Conservation (phyloP, 2,888 invertebrate species). For the Fragum sueziense region DNA sequence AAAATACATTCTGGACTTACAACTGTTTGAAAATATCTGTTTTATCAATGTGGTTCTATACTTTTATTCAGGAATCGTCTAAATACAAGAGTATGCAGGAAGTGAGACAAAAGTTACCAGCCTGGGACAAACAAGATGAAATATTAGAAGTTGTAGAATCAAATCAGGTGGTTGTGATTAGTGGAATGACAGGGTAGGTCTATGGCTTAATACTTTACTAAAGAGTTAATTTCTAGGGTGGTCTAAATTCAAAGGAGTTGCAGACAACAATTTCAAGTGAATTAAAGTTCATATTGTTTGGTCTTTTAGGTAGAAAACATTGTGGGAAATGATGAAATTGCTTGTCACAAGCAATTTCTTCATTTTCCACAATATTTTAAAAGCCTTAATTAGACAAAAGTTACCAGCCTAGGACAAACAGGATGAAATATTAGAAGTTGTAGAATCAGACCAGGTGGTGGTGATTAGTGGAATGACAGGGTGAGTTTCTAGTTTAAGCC, state of each 20-base stretch:
- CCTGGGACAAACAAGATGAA: constrained; percentile 88
- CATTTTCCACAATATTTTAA: no score
- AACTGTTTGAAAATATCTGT: background rate
- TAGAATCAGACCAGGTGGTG: constrained; percentile 74
- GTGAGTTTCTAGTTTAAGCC: no score
- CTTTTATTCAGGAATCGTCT: constrained; percentile 23
- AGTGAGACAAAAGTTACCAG: constrained; percentile 87
- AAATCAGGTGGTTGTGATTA: constrained; percentile 79
- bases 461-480: constrained; percentile 82
- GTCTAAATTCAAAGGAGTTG: background rate
- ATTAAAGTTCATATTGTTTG: no score
- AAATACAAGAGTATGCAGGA: constrained; percentile 69
- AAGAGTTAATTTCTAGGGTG: background rate
- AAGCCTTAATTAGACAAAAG: constrained; percentile 76
- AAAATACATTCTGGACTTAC: background rate
- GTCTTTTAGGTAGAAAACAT: no score
- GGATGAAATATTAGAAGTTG: constrained; percentile 82
- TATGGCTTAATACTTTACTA: background rate
- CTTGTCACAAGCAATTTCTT: no score
- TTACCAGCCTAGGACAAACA: constrained; percentile 92
- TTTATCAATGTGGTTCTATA: background rate
- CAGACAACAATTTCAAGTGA: no score
- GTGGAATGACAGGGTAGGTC: constrained; percentile 81
- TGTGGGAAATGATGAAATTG: no score
- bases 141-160: constrained; percentile 69